phyloP scores from a whole-genome alignment of 2,888 invertebrate genomes.

The Allolobophora icterica region DNA sequence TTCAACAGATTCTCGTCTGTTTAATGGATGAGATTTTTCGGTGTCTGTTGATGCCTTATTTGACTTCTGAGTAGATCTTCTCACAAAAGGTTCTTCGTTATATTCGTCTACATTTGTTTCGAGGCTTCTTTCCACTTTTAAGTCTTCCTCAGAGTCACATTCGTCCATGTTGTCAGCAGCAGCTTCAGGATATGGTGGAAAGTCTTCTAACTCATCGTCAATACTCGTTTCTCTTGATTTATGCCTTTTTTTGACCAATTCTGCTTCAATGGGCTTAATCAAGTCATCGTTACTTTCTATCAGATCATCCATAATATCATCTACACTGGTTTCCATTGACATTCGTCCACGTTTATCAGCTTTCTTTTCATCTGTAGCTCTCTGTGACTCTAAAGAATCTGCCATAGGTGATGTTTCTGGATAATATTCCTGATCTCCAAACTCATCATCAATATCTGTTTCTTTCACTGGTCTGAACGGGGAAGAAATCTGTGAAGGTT shows the following conservation, averaged over 20 bases:
- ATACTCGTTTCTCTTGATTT: constrained; percentile 6
- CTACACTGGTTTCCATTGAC: constrained; percentile 22
- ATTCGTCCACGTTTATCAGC: background rate
- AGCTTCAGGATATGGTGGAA: background rate
- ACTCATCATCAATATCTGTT: background rate
- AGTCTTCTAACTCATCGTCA: background rate
- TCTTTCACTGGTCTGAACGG: background rate
- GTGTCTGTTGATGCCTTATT: background rate
- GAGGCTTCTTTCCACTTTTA: constrained; percentile 23
- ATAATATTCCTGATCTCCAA: background rate
- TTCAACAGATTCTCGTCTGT: background rate
- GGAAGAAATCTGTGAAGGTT: background rate
- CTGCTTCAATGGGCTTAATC: background rate
- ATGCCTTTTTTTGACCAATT: background rate
- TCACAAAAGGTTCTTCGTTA: background rate
- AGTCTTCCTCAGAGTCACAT: background rate
- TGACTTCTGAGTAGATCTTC: background rate
- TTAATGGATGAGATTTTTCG: background rate
- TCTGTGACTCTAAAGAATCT: background rate
- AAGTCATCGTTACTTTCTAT: background rate
- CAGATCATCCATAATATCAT: constrained; percentile 13
- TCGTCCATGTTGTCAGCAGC: background rate
- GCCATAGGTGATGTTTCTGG: background rate
- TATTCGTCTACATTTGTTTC: constrained; percentile 23
- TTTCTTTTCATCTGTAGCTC: background rate